Evolutionary conservation across 2,113 vertebrate genomes (phyloP), one percentile per base, ranked within the genome.

Genomic region (Tachysurus fulvidraco): DNA sequence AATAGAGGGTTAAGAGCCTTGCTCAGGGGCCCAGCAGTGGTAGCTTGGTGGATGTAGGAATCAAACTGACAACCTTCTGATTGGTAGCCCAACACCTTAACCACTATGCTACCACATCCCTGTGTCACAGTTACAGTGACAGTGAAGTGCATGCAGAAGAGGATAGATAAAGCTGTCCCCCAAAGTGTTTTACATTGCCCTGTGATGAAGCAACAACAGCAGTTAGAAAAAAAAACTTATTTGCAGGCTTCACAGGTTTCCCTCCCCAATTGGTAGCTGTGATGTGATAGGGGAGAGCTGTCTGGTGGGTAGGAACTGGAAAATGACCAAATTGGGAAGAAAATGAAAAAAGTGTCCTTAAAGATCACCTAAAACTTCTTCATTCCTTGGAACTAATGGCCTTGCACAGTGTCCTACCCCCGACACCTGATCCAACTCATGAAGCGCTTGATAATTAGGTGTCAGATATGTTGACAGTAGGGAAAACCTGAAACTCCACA

Each of bases 391-490:
- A 7, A 21, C 77, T 52, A 30, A 30, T 25, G 30, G 57, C 30
- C 30, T 60, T 60, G 78, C 78, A 80, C 78, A 80, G 78, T 60
- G 36, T 59, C 55, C 8, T 41, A 23, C 4, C 23, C 78, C 55
- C 30, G 25, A 44, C 28, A 59, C 78, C 78, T 59, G 55, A 36
- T 55, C 28, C 55, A 60, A 21, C 30, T 81, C 78, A 81, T 81
- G 78, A 81, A 25, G 78, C 3, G 30, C 78, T 81, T 81, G 78
- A 81, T 81, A 81, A 81, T 81, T 60, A 81, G 55, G 57, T 81
- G 78, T 81, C 55, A 81, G 19, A 30, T 25, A 23, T 81, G 55
- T 23, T 60, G 57, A 81, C 78, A 14, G 55, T 25, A 80, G 78
- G 54, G 78, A 80, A 80, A 80, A 80, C 54, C 54, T 59, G 78